Base-by-base conservation (phyloP, 2,888 invertebrate species). In the Folsomia candida region DNA sequence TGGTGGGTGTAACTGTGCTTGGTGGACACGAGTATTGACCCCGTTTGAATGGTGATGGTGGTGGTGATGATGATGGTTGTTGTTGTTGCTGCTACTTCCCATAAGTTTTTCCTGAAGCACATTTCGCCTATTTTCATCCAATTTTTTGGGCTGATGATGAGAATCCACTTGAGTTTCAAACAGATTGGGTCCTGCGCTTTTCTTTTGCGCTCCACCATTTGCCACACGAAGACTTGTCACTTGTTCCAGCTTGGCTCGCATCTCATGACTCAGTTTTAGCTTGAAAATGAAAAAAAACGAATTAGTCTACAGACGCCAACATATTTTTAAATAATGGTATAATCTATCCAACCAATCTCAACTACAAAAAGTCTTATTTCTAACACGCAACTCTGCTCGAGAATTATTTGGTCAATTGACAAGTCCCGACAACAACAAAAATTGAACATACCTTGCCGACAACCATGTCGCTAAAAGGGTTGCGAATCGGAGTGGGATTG, bases 181-280 rank as follows among this genome's bases (percentile, higher is more conserved):
- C 27, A 20, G 27, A 2, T 67, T 69, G 0, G 29, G 29, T 2
- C 51, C 69, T n/a, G 69, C 25, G 14, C 24, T 70, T 28, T 72
- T 74, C 18, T 47, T 47, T 9, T 47, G 9, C 0, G 67, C 51
- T 14, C 64, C 51, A 1, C 67, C 69, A 37, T 67, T 67, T 22
- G 57, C 67, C 6, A 67, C 22, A n/a, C 75, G 47, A 14, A 75
- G 67, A 58, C 68, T 92, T 0, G 94, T 94, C 0, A 94, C 93
- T 82, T 91, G 88, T 82, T 95, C 95, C 72, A 95, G 83, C 75
- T 94, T 87, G 81, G 93, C 91, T 18, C 93, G 87, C 94, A 95
- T 95, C 84, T 95, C 94, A 0, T 92, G 91, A 81, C 93, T 94
- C 9, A 95, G 87, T 81, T 94, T 92, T 0, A 95, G 83, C 82